Conservation (phyloP, 2,888 invertebrate genomes). For the Ichneumoninae sp. region DNA sequence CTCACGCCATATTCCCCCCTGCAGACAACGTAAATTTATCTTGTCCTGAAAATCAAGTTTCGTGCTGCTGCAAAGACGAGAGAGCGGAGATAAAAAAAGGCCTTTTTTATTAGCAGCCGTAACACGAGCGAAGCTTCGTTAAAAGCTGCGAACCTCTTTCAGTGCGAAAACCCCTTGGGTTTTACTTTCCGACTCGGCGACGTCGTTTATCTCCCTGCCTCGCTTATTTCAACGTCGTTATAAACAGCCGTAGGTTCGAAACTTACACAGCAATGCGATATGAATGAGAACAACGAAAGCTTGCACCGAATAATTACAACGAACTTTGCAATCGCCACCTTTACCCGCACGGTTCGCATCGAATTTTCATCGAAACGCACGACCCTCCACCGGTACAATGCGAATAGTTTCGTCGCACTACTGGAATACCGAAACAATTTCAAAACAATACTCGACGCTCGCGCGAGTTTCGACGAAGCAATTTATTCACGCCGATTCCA, state of each 20-base stretch:
- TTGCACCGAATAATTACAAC: slow-evolving; percentile 21
- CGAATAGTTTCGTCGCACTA: neutral
- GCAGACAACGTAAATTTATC: slow-evolving; percentile 18
- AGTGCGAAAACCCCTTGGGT: neutral
- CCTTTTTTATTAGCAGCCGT: slow-evolving; percentile 15
- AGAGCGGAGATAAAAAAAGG: slow-evolving; percentile 11
- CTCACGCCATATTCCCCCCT: slow-evolving; percentile 10
- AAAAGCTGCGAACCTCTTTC: slow-evolving; percentile 20
- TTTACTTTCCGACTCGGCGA: neutral
- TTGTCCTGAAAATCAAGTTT: slow-evolving; percentile 32
- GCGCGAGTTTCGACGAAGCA: slow-evolving; percentile 16
- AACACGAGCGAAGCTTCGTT: slow-evolving; percentile 19
- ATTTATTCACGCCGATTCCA: slow-evolving; percentile 33
- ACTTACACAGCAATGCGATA: slow-evolving; percentile 32
- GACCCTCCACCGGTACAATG: neutral
- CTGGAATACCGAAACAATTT: slow-evolving; percentile 20
- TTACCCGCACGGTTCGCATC: slow-evolving; percentile 12
- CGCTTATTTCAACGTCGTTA: slow-evolving; percentile 8
- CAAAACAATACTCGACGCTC: slow-evolving; percentile 6
- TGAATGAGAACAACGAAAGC: slow-evolving; percentile 35
- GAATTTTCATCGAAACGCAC: slow-evolving; percentile 30
- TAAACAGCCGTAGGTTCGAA: slow-evolving; percentile 14
- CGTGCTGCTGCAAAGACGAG: slow-evolving; percentile 10
- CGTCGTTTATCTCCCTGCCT: slow-evolving; percentile 8
- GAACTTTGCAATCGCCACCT: slow-evolving; percentile 27